Evolutionary conservation across 2,113 vertebrate genomes (phyloP), one percentile per base, ranked within the genome.

Genomic region (Pollachius pollachius): DNA sequence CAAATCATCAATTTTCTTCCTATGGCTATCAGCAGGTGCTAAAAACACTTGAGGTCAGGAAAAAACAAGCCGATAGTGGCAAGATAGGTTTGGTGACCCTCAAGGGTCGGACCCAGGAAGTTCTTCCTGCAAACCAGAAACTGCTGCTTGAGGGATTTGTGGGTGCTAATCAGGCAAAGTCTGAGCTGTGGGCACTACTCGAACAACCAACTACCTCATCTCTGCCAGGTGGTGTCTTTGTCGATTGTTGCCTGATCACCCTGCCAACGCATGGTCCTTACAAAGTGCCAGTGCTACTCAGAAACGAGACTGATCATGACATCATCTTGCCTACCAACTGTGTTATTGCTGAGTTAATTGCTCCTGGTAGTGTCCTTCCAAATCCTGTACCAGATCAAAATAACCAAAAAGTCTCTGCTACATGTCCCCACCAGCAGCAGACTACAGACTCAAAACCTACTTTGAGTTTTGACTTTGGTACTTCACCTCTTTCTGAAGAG

Each of bases 381-480:
- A 56, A 9, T 64, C 30, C 21, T 58, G n/a, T 62, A 12, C 21
- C 18, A 21, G 18, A 5, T 6, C 5, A 62, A 23, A 62, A 15
- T 62, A 13, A 62, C 21, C 7, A 23, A 23, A 62, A 62, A 6
- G 25, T 11, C 60, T 23, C 25, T 8, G 13, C 23, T 30, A 63
- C 15, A 7, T 27, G 27, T 30, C 15, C 62, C 27, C 7, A 13
- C 25, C 23, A 63, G 16, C 62, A 61, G 59, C n/a, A 61, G n/a
- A 21, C 5, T 21, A 4, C 62, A 5, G 27, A 63, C 0, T 9
- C 23, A 63, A 62, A 21, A 15, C 16, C 23, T 63, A 1, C 23
- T 34, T 17, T 30, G 9, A 66, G 12, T 3, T 65, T 72, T 16
- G 15, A 66, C 15, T 72, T 72, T 60, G 56, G 27, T 23, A 21